A percentile compares a stretch with the other conserved stretches of the same genome.
Evolutionary conservation across 2,113 vertebrate genomes (phyloP).

Genomic region (Oriolus oriolus): DNA sequence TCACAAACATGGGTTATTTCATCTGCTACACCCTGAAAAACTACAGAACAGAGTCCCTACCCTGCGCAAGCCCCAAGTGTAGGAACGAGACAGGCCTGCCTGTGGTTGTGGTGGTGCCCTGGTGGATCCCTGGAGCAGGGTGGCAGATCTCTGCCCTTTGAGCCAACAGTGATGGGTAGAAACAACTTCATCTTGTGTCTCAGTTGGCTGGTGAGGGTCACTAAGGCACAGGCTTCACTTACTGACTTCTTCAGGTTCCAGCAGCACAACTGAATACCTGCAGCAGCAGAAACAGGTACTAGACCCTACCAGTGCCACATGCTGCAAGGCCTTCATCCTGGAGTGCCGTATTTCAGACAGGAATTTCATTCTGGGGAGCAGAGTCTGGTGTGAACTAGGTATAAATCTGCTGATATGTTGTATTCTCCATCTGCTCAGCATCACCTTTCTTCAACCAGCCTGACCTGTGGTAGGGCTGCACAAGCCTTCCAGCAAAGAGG

Average conservation of each 20-base stretch:
- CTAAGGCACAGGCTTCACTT: background rate
- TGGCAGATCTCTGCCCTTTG: background rate
- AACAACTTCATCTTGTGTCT: background rate
- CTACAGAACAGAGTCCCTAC: background rate
- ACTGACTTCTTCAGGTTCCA: background rate
- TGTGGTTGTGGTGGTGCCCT: background rate
- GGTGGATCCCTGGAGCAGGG: background rate
- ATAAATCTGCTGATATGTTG: background rate
- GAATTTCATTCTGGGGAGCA: background rate
- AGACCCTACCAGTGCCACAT: background rate
- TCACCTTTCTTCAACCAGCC: background rate
- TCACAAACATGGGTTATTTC: background rate
- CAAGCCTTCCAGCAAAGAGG: background rate
- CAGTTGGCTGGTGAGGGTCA: background rate
- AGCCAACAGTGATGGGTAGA: background rate
- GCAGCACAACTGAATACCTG: background rate
- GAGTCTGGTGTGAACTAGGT: background rate
- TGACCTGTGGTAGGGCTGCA: background rate
- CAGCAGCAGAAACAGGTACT: background rate
- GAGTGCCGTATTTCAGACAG: background rate
- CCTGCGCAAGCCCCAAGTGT: background rate
- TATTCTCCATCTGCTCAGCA: background rate
- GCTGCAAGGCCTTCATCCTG: background rate
- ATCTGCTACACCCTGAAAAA: background rate
- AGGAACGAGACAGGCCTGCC: background rate